Conservation (phyloP, 2,888 invertebrate genomes). For the Patella caerulea region DNA sequence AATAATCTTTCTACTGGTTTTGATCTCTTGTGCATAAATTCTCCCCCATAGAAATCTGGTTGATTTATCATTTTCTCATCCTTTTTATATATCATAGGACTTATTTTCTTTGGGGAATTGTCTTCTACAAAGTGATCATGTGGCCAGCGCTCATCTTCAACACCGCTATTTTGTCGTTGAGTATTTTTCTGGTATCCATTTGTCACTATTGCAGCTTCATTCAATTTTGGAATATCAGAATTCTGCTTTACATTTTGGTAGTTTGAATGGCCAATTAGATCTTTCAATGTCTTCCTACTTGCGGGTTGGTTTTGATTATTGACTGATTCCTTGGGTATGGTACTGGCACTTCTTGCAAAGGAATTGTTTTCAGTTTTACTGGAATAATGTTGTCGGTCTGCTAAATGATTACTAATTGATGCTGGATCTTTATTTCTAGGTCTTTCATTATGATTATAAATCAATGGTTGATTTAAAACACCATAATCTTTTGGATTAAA, state of each 20-base stretch:
- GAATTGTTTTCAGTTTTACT: no score
- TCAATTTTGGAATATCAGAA: constrained; percentile 86
- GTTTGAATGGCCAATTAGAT: no score
- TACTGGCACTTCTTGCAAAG: no score
- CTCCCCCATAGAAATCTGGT: neutral
- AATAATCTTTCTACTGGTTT: neutral
- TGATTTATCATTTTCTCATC: neutral
- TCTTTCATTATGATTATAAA: no score
- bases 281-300: no score
- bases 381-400: no score
- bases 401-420: no score
- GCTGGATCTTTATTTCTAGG: no score
- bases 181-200: neutral
- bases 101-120: neutral
- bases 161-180: neutral
- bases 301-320: no score
- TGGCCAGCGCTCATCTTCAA: neutral
- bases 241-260: constrained; percentile 62
- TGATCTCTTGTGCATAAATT: neutral
- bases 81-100: neutral
- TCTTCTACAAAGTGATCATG: neutral
- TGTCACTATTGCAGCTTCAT: constrained; percentile 75
- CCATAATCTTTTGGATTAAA: no score
- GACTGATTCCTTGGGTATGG: no score
- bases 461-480: no score